Conservation (phyloP, 2,888 invertebrate species). For the Panopea generosa region DNA sequence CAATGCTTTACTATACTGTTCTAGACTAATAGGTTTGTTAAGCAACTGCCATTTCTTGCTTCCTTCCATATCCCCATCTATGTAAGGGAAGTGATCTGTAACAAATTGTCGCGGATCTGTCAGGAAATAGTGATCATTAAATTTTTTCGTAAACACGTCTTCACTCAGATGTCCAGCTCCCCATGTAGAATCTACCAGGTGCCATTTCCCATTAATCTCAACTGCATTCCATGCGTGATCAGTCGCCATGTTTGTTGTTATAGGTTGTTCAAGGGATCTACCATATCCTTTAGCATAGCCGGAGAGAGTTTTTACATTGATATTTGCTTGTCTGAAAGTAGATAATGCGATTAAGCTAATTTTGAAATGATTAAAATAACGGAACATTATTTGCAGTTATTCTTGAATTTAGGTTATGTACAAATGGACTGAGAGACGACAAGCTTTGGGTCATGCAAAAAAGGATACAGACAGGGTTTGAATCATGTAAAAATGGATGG, state of each 20-base stretch:
- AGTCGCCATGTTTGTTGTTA: slow-evolving; percentile 22
- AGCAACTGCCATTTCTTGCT: slow-evolving; percentile 69
- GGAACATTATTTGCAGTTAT: no score
- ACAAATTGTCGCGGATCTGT: slow-evolving; percentile 69
- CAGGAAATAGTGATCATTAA: slow-evolving; percentile 72
- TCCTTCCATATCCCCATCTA: slow-evolving; percentile 48
- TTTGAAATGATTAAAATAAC: neutral
- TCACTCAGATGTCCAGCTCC: slow-evolving; percentile 40
- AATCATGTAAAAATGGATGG: no score
- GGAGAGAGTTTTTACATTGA: slow-evolving; percentile 46
- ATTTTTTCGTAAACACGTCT: slow-evolving; percentile 30
- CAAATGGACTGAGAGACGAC: no score
- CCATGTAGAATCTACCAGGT: slow-evolving; percentile 60
- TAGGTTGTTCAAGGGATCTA: slow-evolving; percentile 28
- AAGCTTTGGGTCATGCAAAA: no score
- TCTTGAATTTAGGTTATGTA: no score
- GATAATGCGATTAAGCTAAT: no score
- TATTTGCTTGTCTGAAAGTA: slow-evolving; percentile 32
- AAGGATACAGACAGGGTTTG: no score
- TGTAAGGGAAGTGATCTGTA: slow-evolving; percentile 67
- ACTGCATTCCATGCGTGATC: slow-evolving; percentile 66
- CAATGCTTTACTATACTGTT: slow-evolving; percentile 48
- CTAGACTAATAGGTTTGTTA: slow-evolving; percentile 53
- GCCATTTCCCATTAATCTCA: slow-evolving; percentile 42
- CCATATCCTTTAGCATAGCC: slow-evolving; percentile 60